Evolutionary conservation across 1,140 invertebrate genomes (phyloP), one percentile per base, ranked within the genome.

Genomic region (Hormaphis cornu): DNA sequence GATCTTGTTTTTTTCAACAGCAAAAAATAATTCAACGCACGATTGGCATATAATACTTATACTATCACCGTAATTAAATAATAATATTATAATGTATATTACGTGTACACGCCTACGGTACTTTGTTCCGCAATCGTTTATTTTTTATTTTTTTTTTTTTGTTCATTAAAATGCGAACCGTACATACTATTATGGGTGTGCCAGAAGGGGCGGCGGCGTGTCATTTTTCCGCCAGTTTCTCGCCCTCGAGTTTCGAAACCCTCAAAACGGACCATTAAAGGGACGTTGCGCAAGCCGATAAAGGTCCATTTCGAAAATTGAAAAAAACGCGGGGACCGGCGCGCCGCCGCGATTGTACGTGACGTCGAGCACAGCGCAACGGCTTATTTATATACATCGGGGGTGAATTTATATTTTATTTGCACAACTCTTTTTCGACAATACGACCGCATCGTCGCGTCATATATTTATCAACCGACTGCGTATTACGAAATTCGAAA

Each of bases 391-490:
- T n/a, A n/a, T n/a, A n/a, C n/a, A n/a, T n/a, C 50, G 18, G 9
- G 61, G 61, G 61, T 50, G 61, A 46, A 50, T 66, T 42, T n/a
- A n/a, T n/a, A n/a, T n/a, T 50, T 33, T 66, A 66, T 66, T 66
- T 66, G 44, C 61, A 30, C 61, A 66, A 66, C 61, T 66, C 61
- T 66, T 66, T 61, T 58, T 46, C 20, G n/a, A n/a, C n/a, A n/a
- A n/a, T n/a, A n/a, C n/a, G n/a, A n/a, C n/a, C n/a, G 28, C 16
- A 20, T 63, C 30, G 30, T 63, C 20, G 30, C 20, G 28, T 59
- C 22, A 18, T 59, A 14, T 58, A 22, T 50, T 35, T 33, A 48
- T 37, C 61, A 58, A n/a, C 35, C 26, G 18, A 63, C 40, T 9
- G 28, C 10, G 18, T 35, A 9, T 58, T 58, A 35, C 33, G 16